Evolutionary conservation across 2,797 vertebrate species (phyloP).

Genomic region (Poeciliopsis gracilis): DNA sequence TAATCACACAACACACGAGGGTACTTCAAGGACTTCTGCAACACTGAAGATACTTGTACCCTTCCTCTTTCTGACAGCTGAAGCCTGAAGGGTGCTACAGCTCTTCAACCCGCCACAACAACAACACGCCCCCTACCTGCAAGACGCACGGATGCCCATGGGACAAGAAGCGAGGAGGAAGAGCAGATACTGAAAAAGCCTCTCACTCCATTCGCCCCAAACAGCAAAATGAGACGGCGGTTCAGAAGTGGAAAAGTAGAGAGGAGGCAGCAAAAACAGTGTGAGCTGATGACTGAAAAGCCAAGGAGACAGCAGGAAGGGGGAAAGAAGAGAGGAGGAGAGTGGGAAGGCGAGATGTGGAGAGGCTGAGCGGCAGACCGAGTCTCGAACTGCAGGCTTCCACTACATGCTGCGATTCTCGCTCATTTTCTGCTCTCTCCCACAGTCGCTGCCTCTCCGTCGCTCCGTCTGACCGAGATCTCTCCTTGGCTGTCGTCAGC

Average conservation of each 20-base stretch:
- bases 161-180: constrained; percentile 49
- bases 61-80: constrained; percentile 5
- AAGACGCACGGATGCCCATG: constrained; percentile 84
- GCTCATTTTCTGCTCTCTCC: constrained; percentile 42
- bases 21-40: constrained; percentile 47
- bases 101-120: neutral
- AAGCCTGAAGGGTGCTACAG: neutral
- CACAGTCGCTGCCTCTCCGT: constrained; percentile 24
- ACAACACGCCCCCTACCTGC: constrained; percentile 65
- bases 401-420: constrained; percentile 48
- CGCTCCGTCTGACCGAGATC: constrained; percentile 68
- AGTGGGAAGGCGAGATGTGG: constrained; percentile 21
- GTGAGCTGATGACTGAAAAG: constrained; percentile 26
- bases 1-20: constrained; percentile 9
- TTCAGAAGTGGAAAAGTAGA: constrained; percentile 29
- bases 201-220: constrained; percentile 63
- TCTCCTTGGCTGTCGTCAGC: constrained; percentile 79
- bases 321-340: constrained; percentile 13
- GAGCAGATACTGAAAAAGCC: constrained; percentile 54
- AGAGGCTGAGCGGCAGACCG: constrained; percentile 56
- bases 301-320: constrained; percentile 1
- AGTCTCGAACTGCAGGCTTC: constrained; percentile 59
- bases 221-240: constrained; percentile 5
- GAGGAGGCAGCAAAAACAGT: constrained; percentile 16
- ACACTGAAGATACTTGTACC: constrained; percentile 27